phyloP scores from a whole-genome alignment of 1,140 invertebrate genomes.

The honey bee (Apis mellifera) region Amel_HAv3.1 CM009936.2:13061001-13061500 shows the following conservation, averaged over 20 bases:
- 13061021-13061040: constrained; percentile 5
- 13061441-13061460: constrained; percentile 31
- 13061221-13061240: constrained; percentile 47
- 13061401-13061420: background rate
- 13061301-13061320: too few species aligned
- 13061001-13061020: background rate
- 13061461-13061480: background rate
- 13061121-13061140: background rate
- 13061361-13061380: background rate
- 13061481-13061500: background rate
- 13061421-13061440: constrained; percentile 40
- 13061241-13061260: constrained; percentile 12
- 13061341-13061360: too few species aligned
- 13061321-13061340: too few species aligned
- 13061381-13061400: too few species aligned
- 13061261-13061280: background rate
- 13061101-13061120: background rate
- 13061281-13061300: background rate
- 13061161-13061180: background rate
- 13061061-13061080: constrained; percentile 15
- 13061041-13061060: background rate
- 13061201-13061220: constrained; percentile 37
- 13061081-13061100: constrained; percentile 35
- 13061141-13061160: background rate
- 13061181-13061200: constrained; percentile 33